Conservation (phyloP, 2,113 vertebrate genomes). For the Hydrochoerus hydrochaeris region DNA sequence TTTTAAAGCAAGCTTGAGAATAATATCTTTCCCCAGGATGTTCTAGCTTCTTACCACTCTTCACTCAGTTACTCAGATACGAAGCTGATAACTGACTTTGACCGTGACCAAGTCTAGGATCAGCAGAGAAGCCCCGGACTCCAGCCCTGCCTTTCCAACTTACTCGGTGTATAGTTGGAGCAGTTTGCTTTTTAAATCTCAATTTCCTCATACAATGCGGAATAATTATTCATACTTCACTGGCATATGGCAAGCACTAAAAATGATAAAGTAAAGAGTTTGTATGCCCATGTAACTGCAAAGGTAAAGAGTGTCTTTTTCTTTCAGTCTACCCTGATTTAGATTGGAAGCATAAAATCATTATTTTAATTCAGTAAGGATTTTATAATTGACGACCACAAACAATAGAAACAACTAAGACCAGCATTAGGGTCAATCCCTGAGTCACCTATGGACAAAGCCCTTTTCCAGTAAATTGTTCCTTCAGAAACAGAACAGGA, state of each 20-base stretch:
- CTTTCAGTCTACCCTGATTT: background rate
- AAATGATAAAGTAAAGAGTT: background rate
- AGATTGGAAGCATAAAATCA: background rate
- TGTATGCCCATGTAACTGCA: background rate
- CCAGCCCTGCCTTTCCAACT: background rate
- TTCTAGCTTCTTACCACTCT: background rate
- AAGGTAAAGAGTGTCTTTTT: background rate
- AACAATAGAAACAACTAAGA: background rate
- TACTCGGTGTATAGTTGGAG: background rate
- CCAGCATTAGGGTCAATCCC: background rate
- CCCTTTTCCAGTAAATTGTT: background rate
- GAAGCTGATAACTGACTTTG: background rate
- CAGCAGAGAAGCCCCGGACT: background rate
- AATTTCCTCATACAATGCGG: background rate
- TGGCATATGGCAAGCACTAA: background rate
- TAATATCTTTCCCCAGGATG: background rate
- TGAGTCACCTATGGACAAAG: background rate
- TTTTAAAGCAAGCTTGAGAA: background rate
- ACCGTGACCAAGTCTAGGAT: background rate
- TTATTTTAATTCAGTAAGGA: background rate
- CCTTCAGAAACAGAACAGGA: background rate
- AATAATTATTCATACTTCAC: background rate
- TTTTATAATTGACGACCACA: conserved; percentile 27
- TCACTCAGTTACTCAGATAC: background rate
- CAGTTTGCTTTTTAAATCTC: background rate